Conservation (phyloP, 92 coral and sea anemone genomes). For the Montipora capitata region DNA sequence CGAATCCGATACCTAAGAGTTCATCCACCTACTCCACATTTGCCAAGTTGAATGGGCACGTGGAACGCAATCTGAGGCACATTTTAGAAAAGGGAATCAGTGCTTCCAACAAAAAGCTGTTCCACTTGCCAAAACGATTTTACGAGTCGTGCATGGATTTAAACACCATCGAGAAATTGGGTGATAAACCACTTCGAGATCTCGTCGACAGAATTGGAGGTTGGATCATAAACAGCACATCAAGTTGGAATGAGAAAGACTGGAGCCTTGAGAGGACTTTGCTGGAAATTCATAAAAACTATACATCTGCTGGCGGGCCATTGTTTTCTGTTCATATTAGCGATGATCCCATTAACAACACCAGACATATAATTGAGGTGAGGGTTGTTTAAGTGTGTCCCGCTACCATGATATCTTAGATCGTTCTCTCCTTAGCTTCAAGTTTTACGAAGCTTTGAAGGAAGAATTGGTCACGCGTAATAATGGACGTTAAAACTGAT, state of each 20-base stretch:
- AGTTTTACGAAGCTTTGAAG: too few species aligned
- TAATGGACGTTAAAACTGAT: too few species aligned
- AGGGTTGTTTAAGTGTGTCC: conserved; percentile 12
- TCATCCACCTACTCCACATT: conserved; percentile 96
- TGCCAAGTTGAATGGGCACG: conserved; percentile 92
- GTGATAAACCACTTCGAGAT: conserved; percentile 81
- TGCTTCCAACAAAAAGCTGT: conserved; percentile 68
- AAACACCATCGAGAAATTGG: conserved; percentile 72
- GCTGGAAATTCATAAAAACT: conserved; percentile 84
- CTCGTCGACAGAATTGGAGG: conserved; percentile 88
- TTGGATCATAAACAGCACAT: conserved; percentile 73
- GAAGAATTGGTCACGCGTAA: too few species aligned
- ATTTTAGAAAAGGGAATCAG: conserved; percentile 77
- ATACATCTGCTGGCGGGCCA: conserved; percentile 98
- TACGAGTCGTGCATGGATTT: conserved; percentile 94
- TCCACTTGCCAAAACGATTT: conserved; percentile 81
- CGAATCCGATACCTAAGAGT: conserved; percentile 94
- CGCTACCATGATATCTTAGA: neutral
- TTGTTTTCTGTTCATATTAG: conserved; percentile 94
- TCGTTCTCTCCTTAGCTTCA: too few species aligned
- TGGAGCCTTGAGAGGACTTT: conserved; percentile 85
- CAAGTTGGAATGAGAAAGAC: conserved; percentile 81
- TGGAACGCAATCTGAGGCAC: conserved; percentile 82
- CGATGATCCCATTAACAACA: conserved; percentile 96
- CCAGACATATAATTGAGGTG: conserved; percentile 96